A percentile compares a stretch with the other conserved stretches of the same genome.
Evolutionary conservation across 2,888 invertebrate species (phyloP).

Genomic region (Drosophila buzzatii): DNA sequence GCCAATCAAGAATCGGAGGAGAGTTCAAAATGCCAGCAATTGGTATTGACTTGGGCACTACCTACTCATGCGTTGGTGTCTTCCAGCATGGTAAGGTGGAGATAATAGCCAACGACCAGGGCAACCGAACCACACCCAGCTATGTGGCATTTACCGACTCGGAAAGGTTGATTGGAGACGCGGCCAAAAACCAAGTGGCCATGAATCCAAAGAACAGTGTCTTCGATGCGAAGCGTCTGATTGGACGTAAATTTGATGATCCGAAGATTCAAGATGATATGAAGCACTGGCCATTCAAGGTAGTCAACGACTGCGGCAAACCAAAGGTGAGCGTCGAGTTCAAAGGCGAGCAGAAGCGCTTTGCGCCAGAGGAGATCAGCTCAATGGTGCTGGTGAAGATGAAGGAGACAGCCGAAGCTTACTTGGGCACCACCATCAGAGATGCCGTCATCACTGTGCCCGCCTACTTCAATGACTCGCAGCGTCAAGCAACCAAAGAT

Average conservation of each 20-base stretch:
- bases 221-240: slow-evolving; percentile 97
- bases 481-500: slow-evolving; percentile 96
- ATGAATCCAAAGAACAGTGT: slow-evolving; percentile 96
- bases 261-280: slow-evolving; percentile 96
- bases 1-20: not conserved
- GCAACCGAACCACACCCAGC: slow-evolving; percentile 92
- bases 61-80: slow-evolving; percentile 93
- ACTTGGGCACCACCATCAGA: slow-evolving; percentile 92
- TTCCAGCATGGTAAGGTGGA: slow-evolving; percentile 93
- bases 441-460: slow-evolving; percentile 97
- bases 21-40: slow-evolving; percentile 31
- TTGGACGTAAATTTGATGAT: slow-evolving; percentile 96
- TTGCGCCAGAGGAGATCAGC: slow-evolving; percentile 96
- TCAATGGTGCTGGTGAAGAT: slow-evolving; percentile 97
- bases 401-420: slow-evolving; percentile 96
- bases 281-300: slow-evolving; percentile 97
- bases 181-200: slow-evolving; percentile 93
- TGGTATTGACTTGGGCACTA: slow-evolving; percentile 86
- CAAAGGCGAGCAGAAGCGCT: slow-evolving; percentile 94
- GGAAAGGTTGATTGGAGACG: slow-evolving; percentile 93
- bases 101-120: slow-evolving; percentile 93
- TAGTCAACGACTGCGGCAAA: slow-evolving; percentile 91
- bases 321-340: slow-evolving; percentile 93
- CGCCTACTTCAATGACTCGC: slow-evolving; percentile 96
- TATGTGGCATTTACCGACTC: slow-evolving; percentile 93